These are phyloP conservation scores for Raja brachyura DNA, from an alignment of 2,113 vertebrate species.

Conservation along the genomic window DNA sequence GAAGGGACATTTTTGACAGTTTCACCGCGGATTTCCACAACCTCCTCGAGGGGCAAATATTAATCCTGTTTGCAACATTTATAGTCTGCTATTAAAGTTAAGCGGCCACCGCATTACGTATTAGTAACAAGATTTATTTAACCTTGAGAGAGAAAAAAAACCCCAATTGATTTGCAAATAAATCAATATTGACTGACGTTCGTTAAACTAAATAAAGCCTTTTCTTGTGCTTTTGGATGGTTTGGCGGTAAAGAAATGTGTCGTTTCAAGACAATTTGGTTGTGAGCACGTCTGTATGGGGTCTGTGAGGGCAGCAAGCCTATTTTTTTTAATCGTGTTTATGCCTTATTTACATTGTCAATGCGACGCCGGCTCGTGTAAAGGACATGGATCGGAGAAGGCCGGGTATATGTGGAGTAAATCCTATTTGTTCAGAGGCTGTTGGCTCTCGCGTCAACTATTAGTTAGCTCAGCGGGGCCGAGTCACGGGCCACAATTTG, in stretches of 20 bases:
- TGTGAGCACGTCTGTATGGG: no score
- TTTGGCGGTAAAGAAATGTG: not conserved
- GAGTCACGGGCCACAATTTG: no score
- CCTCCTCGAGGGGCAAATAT: not conserved
- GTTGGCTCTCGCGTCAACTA: not conserved
- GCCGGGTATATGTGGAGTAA: not conserved
- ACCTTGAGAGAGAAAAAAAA: not conserved
- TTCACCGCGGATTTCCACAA: not conserved
- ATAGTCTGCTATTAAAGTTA: not conserved
- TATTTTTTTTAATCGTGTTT: not conserved
- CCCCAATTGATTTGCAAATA: not conserved
- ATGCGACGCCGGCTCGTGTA: not conserved
- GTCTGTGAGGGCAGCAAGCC: not conserved
- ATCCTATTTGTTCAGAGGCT: not conserved
- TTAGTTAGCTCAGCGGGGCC: not conserved
- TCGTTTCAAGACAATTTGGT: not conserved
- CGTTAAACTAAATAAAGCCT: not conserved
- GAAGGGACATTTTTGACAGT: not conserved
- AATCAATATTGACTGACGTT: conserved; percentile 24
- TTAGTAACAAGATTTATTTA: not conserved
- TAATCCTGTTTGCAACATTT: not conserved
- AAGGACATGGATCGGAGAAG: not conserved
- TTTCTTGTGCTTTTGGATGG: not conserved
- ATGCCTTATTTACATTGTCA: not conserved
- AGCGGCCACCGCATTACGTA: not conserved